Conservation (phyloP, 2,113 vertebrate species). For the Stictonetta naevosa region DNA sequence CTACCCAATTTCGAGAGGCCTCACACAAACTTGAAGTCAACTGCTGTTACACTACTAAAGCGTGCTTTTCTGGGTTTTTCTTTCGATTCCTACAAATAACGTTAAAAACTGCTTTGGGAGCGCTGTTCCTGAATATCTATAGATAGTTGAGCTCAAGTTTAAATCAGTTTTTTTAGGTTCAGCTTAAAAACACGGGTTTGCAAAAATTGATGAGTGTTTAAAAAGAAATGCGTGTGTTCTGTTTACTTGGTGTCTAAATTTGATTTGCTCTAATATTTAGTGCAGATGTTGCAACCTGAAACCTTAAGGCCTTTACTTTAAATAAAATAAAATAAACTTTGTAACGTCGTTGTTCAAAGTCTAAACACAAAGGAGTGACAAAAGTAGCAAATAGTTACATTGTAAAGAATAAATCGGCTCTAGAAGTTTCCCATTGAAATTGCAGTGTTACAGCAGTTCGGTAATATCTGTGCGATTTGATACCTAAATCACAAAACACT, state of each 20-base stretch:
- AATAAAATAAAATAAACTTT: neutral
- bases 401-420: neutral
- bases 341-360: neutral
- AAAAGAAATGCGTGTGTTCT: accelerated
- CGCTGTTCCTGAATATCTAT: accelerated
- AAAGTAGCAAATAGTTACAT: neutral
- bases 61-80: neutral
- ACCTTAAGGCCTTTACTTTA: neutral
- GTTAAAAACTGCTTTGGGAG: neutral
- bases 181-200: neutral
- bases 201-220: neutral
- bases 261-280: neutral
- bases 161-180: neutral
- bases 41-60: neutral
- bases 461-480: neutral
- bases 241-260: neutral
- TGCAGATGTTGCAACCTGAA: neutral
- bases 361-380: neutral
- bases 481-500: neutral
- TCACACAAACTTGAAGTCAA: neutral
- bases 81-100: neutral
- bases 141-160: neutral
- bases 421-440: neutral
- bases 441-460: neutral
- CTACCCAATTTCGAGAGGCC: neutral